phyloP scores from a whole-genome alignment of 2,888 invertebrate species.

The Cecidostiba fungosa region DNA sequence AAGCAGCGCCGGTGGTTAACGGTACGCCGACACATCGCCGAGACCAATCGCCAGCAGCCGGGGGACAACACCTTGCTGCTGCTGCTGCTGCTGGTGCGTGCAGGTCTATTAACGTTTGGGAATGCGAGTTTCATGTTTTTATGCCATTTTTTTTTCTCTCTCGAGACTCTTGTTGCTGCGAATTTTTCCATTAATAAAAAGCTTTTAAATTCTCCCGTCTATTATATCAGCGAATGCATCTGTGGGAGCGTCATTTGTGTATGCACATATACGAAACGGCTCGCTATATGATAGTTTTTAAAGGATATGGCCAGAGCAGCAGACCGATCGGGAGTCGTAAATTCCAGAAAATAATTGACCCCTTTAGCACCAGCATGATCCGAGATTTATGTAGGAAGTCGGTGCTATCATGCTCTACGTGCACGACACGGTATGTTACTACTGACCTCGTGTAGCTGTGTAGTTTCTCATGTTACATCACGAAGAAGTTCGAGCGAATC shows the following conservation, averaged over 20 bases:
- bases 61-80: slow-evolving; percentile 66
- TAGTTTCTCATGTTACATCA: slow-evolving; percentile 7
- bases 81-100: slow-evolving; percentile 62
- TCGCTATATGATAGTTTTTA: not conserved
- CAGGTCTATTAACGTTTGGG: not conserved
- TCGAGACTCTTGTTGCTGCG: not conserved
- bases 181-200: not conserved
- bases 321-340: not conserved
- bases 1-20: slow-evolving; percentile 68
- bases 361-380: not conserved
- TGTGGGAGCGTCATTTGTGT: too few species aligned
- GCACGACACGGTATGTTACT: not conserved
- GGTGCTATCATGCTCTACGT: not conserved
- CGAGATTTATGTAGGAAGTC: slow-evolving; percentile 22
- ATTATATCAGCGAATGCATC: not conserved
- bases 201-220: too few species aligned
- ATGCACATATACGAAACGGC: not conserved
- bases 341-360: slow-evolving; percentile 2
- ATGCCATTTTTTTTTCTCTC: not conserved
- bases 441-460: not conserved
- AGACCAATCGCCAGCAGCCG: slow-evolving; percentile 66
- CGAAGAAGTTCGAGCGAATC: not conserved
- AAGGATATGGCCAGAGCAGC: not conserved
- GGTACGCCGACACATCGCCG: slow-evolving; percentile 73
- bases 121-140: not conserved